Percentiles rank a stretch among this genome's conserved stretches.
These are phyloP conservation scores for Apamea sordens DNA, from an alignment of 2,888 invertebrate genomes.

Conservation along the genomic window DNA sequence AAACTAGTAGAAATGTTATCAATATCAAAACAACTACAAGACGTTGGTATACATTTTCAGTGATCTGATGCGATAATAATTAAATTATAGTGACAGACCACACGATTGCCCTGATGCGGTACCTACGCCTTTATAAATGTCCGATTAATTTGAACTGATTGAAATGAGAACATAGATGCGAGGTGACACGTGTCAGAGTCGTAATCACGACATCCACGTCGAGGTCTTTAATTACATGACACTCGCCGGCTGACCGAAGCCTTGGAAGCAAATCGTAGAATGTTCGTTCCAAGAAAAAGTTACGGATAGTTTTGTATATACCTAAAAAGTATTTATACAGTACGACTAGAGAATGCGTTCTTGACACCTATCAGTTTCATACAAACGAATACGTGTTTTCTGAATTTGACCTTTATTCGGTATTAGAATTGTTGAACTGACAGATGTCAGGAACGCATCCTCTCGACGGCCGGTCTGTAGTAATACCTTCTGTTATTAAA, in stretches of 20 bases:
- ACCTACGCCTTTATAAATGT: conserved; percentile 52
- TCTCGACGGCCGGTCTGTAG: not conserved
- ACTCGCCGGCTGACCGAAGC: conserved; percentile 52
- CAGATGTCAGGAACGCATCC: too few species aligned
- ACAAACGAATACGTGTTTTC: not conserved
- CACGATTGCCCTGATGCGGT: conserved; percentile 2
- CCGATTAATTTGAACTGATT: conserved; percentile 54
- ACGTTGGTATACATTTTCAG: not conserved
- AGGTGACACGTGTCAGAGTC: conserved; percentile 58
- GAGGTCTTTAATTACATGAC: conserved; percentile 59
- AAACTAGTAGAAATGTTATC: not conserved
- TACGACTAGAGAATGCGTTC: not conserved
- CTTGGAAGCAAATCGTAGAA: conserved; percentile 59
- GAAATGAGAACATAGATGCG: conserved; percentile 47
- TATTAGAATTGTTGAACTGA: not conserved
- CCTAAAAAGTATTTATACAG: not conserved
- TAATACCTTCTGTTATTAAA: not conserved
- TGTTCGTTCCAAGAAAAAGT: conserved; percentile 30
- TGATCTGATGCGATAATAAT: not conserved
- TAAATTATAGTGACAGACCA: conserved; percentile 8
- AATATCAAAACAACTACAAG: not conserved
- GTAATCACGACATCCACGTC: conserved; percentile 55
- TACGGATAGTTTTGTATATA: conserved; percentile 8
- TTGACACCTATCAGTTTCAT: not conserved
- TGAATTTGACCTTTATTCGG: not conserved